A percentile compares a stretch with the other conserved stretches of the same genome.
Evolutionary conservation across 2,797 vertebrate species (phyloP).

Genomic region (Acanthurus lineatus): DNA sequence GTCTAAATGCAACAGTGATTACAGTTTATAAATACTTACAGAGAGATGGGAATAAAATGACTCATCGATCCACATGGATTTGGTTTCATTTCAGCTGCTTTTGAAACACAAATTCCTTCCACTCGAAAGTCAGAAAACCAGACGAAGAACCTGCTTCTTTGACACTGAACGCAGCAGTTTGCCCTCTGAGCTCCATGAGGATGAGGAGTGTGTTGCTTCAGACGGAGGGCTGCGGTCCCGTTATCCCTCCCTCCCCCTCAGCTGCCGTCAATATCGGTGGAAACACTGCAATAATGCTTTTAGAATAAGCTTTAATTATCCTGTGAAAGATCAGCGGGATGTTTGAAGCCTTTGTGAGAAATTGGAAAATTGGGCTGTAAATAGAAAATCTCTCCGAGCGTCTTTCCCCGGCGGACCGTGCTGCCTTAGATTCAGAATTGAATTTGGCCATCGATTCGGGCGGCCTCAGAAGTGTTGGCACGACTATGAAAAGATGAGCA

Average conservation of each 20-base stretch:
- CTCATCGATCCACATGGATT: neutral
- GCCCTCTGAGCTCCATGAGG: conserved; percentile 4
- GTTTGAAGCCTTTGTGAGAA: conserved; percentile 6
- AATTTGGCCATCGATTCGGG: conserved; percentile 11
- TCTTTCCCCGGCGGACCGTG: neutral
- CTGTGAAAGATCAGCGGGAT: neutral
- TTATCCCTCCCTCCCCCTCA: neutral
- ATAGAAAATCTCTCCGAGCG: neutral
- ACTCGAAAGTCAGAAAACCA: neutral
- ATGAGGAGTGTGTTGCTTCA: conserved; percentile 1
- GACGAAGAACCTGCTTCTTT: neutral
- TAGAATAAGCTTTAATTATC: conserved; percentile 14
- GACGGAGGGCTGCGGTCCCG: neutral
- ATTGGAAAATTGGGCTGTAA: conserved; percentile 23
- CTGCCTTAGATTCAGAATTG: neutral
- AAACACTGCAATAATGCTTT: neutral
- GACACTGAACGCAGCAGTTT: neutral
- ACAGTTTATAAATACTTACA: too few relatives aligned
- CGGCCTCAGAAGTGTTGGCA: neutral
- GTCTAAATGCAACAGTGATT: too few relatives aligned
- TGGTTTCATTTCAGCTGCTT: neutral
- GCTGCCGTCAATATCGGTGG: neutral
- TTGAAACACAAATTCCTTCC: neutral
- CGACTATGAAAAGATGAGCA: neutral
- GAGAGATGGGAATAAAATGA: neutral